phyloP scores from a whole-genome alignment of 1,140 invertebrate species.

The Aphidius gifuensis region DNA sequence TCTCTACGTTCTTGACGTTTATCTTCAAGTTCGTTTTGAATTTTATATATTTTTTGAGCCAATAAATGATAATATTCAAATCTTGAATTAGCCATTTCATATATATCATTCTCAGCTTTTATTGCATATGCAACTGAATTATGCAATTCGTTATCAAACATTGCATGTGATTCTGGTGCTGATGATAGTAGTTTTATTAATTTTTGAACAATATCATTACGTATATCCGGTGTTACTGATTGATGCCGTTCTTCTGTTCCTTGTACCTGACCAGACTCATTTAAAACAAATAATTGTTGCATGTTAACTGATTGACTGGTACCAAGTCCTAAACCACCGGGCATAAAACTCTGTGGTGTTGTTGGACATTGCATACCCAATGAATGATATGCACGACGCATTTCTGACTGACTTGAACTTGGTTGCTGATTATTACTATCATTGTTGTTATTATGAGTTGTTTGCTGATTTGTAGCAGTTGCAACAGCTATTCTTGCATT shows the following conservation, averaged over 20 bases:
- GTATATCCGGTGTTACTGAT: conserved; percentile 90
- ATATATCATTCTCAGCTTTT: conserved; percentile 99
- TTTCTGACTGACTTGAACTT: conserved; percentile 64
- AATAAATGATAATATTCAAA: conserved; percentile 98
- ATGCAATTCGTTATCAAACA: conserved; percentile 93
- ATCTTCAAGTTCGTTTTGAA: too few relatives aligned
- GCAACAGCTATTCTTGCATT: conserved; percentile 28
- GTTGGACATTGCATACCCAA: conserved; percentile 73
- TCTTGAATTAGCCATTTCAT: conserved; percentile 93
- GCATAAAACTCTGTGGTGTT: conserved; percentile 52
- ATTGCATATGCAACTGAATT: conserved; percentile 97
- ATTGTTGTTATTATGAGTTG: background rate
- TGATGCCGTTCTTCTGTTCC: conserved; percentile 97
- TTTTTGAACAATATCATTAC: conserved; percentile 98
- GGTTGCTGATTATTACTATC: conserved; percentile 28
- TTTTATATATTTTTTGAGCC: conserved; percentile 99
- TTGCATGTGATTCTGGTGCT: conserved; percentile 86
- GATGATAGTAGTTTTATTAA: conserved; percentile 99
- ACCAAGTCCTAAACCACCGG: conserved; percentile 44
- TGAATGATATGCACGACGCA: conserved; percentile 79
- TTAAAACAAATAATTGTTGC: conserved; percentile 53
- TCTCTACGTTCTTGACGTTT: conserved; percentile 85
- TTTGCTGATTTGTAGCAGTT: conserved; percentile 41
- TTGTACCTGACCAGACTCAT: conserved; percentile 48
- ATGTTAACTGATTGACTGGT: conserved; percentile 47